Percentiles rank a stretch among this genome's conserved stretches.
Conservation (phyloP, 2,113 vertebrate genomes). For the Poeciliopsis prolifica region DNA sequence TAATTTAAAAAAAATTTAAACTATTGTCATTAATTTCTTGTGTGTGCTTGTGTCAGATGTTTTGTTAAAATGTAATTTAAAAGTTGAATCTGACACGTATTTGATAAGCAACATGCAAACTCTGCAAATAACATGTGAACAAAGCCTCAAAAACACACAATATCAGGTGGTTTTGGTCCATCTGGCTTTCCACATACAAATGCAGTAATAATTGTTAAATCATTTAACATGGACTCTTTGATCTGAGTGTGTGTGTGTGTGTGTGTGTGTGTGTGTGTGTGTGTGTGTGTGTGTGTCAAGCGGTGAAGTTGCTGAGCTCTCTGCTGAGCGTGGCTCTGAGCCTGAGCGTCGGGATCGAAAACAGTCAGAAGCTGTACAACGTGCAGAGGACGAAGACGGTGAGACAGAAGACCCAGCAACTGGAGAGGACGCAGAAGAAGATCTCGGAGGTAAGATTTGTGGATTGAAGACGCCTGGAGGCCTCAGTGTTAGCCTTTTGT, state of each 20-base stretch:
- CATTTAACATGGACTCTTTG: conserved; percentile 1
- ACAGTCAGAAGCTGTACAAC: conserved; percentile 82
- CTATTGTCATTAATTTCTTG: neutral
- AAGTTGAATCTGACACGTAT: neutral
- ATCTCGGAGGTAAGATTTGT: conserved; percentile 80
- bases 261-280: conserved; percentile 18
- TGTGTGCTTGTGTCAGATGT: neutral
- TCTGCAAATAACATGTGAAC: neutral
- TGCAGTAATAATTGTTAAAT: neutral
- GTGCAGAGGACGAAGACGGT: conserved; percentile 80
- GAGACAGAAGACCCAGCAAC: conserved; percentile 74
- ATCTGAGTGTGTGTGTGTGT: neutral
- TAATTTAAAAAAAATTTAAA: too few species aligned
- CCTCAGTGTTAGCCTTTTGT: neutral
- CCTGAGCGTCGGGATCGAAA: conserved; percentile 82
- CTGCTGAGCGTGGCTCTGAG: conserved; percentile 81
- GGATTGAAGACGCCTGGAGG: neutral
- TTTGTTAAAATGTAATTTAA: neutral
- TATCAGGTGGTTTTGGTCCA: neutral
- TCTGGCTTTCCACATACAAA: neutral
- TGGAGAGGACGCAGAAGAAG: conserved; percentile 84
- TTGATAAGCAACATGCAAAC: neutral
- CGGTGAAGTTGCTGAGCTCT: conserved; percentile 87
- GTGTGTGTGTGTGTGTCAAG: conserved; percentile 61
- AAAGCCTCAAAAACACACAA: neutral